These are phyloP conservation scores for Apis laboriosa DNA, from an alignment of 1,140 invertebrate genomes.

Conservation along the genomic window DNA sequence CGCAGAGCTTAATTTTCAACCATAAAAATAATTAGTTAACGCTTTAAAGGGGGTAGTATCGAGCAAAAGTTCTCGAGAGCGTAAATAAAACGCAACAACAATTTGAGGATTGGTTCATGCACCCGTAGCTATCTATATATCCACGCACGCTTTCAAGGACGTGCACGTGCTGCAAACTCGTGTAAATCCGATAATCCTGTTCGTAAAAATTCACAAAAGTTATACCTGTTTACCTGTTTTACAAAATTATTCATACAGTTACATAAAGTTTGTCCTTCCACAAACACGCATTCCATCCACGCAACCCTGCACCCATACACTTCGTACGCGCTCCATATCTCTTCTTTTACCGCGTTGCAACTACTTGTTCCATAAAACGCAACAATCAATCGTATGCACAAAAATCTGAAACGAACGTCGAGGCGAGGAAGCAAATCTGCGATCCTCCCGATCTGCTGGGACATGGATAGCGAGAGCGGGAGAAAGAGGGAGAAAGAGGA, in stretches of 20 bases:
- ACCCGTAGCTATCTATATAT: background rate
- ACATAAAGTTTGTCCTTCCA: no score
- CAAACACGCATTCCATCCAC: no score
- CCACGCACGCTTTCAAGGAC: conserved; percentile 10
- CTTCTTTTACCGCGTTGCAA: no score
- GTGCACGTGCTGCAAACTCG: conserved; percentile 2
- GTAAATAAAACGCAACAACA: background rate
- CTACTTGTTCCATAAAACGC: no score
- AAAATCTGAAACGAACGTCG: no score
- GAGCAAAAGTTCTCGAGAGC: background rate
- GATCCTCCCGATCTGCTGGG: background rate
- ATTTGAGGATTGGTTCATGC: conserved; percentile 22
- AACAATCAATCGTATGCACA: no score
- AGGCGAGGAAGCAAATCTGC: background rate
- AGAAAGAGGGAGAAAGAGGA: background rate
- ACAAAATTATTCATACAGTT: background rate
- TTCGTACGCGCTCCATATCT: no score
- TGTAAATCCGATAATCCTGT: background rate
- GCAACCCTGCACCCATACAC: no score
- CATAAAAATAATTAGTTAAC: background rate
- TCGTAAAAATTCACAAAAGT: background rate
- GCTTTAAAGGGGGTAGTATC: background rate
- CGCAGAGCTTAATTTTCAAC: background rate
- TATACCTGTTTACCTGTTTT: background rate
- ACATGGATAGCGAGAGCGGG: background rate